These are phyloP conservation scores for Loxodonta africana DNA, from an alignment of 2,113 vertebrate genomes.

Conservation along the genomic window DNA sequence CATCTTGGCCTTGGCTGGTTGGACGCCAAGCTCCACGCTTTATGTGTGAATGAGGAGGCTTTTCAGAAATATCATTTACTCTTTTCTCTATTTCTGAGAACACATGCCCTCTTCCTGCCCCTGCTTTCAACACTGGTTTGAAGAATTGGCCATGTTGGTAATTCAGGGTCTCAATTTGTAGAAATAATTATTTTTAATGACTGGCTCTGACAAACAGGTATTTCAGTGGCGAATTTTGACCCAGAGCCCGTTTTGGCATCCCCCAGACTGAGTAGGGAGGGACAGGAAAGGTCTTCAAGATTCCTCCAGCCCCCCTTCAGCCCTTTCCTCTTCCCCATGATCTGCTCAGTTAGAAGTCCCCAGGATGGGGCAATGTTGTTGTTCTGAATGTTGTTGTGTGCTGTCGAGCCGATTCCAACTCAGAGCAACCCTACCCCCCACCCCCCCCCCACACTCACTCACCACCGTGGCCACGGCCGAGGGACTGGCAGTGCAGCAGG, in stretches of 20 bases:
- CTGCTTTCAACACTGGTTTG: background rate
- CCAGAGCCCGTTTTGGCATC: background rate
- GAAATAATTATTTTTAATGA: background rate
- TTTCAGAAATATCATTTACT: background rate
- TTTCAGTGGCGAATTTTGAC: background rate
- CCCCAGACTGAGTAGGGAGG: background rate
- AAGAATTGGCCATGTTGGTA: background rate
- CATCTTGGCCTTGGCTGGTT: background rate
- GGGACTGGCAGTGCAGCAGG: too few species aligned
- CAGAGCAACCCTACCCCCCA: too few species aligned
- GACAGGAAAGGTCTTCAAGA: background rate
- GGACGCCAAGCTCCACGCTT: background rate
- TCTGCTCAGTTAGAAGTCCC: background rate
- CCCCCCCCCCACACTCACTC: too few species aligned
- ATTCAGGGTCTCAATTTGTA: background rate
- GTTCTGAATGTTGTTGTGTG: too few species aligned
- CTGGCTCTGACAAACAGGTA: background rate
- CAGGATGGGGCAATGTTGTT: background rate
- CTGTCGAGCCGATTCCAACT: too few species aligned
- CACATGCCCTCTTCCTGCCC: accelerated
- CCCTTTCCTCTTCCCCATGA: background rate
- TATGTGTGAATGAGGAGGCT: background rate
- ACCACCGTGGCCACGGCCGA: too few species aligned
- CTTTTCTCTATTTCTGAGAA: background rate
- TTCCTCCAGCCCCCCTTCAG: background rate